A percentile compares a stretch with the other conserved stretches of the same genome.
These are phyloP conservation scores for Lepisosteus osseus DNA, from an alignment of 2,113 vertebrate species.

Conservation along the genomic window DNA sequence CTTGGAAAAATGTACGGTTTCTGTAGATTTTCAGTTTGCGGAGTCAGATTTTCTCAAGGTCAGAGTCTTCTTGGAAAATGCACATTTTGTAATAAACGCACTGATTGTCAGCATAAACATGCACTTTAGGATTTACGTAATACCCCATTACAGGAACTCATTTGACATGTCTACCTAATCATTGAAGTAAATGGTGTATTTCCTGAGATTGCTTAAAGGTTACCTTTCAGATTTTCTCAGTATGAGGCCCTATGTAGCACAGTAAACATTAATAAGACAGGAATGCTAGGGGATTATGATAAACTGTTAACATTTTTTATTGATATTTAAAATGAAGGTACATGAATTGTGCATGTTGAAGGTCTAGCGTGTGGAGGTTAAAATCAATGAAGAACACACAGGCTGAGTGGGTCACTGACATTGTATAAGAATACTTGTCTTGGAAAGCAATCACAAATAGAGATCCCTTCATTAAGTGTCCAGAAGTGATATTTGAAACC, in stretches of 20 bases:
- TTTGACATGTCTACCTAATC: not conserved
- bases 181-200: conserved; percentile 4
- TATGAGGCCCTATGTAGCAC: not conserved
- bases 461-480: conserved; percentile 62
- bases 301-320: conserved; percentile 72
- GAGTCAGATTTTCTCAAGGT: too few relatives aligned
- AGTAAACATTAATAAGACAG: conserved; percentile 14
- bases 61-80: too few relatives aligned
- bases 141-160: not conserved
- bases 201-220: too few relatives aligned
- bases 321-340: conserved; percentile 81
- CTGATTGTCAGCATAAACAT: not conserved
- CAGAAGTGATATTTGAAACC: conserved; percentile 59
- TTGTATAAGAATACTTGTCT: conserved; percentile 35
- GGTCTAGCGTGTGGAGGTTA: conserved; percentile 75
- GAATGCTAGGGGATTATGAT: conserved; percentile 52
- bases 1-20: too few relatives aligned
- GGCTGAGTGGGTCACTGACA: conserved; percentile 67
- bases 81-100: too few relatives aligned
- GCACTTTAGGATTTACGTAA: conserved; percentile 17
- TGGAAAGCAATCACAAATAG: conserved; percentile 51
- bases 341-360: conserved; percentile 78
- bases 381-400: conserved; percentile 75
- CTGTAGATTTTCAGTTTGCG: too few relatives aligned
- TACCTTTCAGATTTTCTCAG: too few relatives aligned